These are phyloP conservation scores for Phymastichus coffea DNA, from an alignment of 1,140 invertebrate species.

Conservation along the genomic window DNA sequence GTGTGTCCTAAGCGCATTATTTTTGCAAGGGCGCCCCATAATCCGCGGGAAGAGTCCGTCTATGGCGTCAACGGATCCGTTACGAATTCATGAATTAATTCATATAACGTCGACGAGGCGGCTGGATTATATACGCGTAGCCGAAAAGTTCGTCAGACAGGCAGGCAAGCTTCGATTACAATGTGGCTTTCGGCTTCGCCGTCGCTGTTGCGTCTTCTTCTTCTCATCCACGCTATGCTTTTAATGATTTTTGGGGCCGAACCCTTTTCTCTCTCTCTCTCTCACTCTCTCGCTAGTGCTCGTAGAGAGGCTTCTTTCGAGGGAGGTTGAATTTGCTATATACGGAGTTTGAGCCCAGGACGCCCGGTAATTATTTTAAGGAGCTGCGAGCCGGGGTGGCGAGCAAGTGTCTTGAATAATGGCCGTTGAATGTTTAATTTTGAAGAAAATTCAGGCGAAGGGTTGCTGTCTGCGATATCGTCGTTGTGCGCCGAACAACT, in stretches of 20 bases:
- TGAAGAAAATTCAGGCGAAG: not conserved
- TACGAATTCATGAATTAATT: constrained; percentile 27
- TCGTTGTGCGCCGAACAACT: too few relatives aligned
- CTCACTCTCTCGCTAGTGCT: not conserved
- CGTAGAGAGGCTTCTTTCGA: not conserved
- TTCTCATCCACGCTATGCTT: constrained; percentile 32
- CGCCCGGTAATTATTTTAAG: constrained; percentile 18
- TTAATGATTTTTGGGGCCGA: constrained; percentile 58
- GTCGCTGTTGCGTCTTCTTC: constrained; percentile 6
- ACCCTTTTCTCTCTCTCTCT: constrained; percentile 14
- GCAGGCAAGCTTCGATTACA: constrained; percentile 16
- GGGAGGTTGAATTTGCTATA: too few relatives aligned
- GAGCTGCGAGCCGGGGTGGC: not conserved
- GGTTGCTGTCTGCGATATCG: too few relatives aligned
- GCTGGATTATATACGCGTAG: constrained; percentile 13
- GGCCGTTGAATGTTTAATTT: constrained; percentile 7
- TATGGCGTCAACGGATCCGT: too few relatives aligned
- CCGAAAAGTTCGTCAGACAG: not conserved
- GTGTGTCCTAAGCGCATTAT: constrained; percentile 7
- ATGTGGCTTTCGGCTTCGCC: not conserved
- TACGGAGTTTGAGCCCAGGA: too few relatives aligned
- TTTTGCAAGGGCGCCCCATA: constrained; percentile 4
- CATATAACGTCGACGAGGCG: constrained; percentile 2
- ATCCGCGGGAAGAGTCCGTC: too few relatives aligned
- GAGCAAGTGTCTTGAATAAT: constrained; percentile 6